These are phyloP conservation scores for Podarcis cretensis DNA, from an alignment of 2,113 vertebrate species.

Conservation along the genomic window DNA sequence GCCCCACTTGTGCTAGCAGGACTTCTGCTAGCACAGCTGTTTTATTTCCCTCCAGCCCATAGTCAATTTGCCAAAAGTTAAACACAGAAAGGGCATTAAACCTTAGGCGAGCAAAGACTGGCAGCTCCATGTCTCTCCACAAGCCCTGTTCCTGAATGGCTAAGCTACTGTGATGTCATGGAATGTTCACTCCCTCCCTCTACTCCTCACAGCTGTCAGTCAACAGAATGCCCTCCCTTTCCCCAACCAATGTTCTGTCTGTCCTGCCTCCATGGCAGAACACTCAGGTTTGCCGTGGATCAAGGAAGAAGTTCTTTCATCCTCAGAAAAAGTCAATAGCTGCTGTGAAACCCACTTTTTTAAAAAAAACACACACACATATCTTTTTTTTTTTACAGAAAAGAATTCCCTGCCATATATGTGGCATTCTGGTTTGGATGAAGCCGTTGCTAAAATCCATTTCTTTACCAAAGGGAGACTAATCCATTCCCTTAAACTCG, in stretches of 20 bases:
- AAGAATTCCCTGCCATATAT: neutral
- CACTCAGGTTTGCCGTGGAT: neutral
- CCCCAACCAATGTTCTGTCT: neutral
- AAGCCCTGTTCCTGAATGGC: neutral
- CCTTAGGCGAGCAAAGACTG: neutral
- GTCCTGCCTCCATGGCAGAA: neutral
- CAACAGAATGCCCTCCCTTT: neutral
- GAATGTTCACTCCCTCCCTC: neutral
- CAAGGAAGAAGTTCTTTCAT: neutral
- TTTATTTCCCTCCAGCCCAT: too few relatives aligned
- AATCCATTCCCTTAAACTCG: constrained; percentile 29
- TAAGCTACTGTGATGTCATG: neutral
- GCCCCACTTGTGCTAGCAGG: too few relatives aligned
- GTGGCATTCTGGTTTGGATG: neutral
- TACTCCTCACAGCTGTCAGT: neutral
- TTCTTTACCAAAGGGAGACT: constrained; percentile 57
- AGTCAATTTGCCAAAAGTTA: neutral
- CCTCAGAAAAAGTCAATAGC: neutral
- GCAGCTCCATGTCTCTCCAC: neutral
- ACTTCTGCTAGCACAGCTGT: too few relatives aligned
- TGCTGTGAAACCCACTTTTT: too few relatives aligned
- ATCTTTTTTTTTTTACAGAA: too few relatives aligned
- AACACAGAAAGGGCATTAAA: neutral
- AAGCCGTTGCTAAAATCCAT: constrained; percentile 20
- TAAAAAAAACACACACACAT: too few relatives aligned